Evolutionary conservation across 1,140 invertebrate genomes (phyloP).

Genomic region (Batillaria attramentaria): DNA sequence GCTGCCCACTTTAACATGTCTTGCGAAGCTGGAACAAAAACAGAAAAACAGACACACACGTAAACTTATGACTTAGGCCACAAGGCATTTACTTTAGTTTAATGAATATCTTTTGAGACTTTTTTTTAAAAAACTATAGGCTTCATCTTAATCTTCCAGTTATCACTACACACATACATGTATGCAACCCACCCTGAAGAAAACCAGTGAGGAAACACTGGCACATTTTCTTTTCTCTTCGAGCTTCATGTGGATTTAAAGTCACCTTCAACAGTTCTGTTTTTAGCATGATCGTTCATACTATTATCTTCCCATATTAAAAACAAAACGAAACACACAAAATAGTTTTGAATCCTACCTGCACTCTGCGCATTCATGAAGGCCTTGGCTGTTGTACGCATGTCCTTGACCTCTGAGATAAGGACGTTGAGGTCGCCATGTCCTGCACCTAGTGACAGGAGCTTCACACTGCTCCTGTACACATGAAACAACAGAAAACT

Average conservation of each 20-base stretch:
- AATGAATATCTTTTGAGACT: too few relatives aligned
- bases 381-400: constrained; percentile 71
- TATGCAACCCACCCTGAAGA: too few relatives aligned
- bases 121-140: too few relatives aligned
- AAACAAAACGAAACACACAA: too few relatives aligned
- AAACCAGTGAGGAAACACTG: too few relatives aligned
- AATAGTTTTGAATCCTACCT: too few relatives aligned
- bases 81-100: too few relatives aligned
- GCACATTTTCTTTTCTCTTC: too few relatives aligned
- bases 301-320: too few relatives aligned
- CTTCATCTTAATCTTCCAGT: neutral
- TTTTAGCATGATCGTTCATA: too few relatives aligned
- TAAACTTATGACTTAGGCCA: neutral
- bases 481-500: neutral
- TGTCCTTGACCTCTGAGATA: constrained; percentile 75
- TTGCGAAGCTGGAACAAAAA: constrained; percentile 69
- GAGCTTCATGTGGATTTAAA: neutral
- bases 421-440: constrained; percentile 75
- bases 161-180: neutral
- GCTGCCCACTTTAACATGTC: constrained; percentile 75
- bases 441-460: constrained; percentile 73
- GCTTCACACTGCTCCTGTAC: constrained; percentile 74
- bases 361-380: constrained; percentile 74
- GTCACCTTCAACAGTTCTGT: too few relatives aligned
- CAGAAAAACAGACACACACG: constrained; percentile 24